phyloP scores from a whole-genome alignment of 2,888 invertebrate genomes.

The Athalia circularis region DNA sequence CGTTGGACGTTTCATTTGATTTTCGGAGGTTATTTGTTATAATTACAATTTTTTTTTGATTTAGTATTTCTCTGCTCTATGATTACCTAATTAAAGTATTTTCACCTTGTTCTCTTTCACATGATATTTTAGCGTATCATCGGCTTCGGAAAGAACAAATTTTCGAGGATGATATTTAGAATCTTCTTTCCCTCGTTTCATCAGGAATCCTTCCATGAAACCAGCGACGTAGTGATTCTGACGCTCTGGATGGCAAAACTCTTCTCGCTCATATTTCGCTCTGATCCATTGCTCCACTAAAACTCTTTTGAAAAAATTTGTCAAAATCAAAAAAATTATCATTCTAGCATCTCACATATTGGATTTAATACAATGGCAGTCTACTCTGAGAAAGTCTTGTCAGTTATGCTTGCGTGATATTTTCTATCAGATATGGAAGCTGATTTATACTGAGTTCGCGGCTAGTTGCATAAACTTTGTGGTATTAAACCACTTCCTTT shows the following conservation, averaged over 20 bases:
- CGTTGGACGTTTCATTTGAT: not conserved
- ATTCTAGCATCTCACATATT: not conserved
- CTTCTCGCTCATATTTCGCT: conserved; percentile 92
- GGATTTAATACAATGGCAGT: not conserved
- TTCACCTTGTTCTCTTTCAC: conserved; percentile 78
- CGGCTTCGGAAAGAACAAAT: conserved; percentile 87
- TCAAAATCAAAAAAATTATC: not conserved
- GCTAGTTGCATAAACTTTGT: conserved; percentile 5
- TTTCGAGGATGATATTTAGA: conserved; percentile 88
- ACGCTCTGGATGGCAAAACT: conserved; percentile 87
- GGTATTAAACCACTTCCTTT: conserved; percentile 35
- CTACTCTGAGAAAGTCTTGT: no score
- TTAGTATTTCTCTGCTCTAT: not conserved
- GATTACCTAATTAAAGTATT: conserved; percentile 51
- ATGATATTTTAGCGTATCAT: conserved; percentile 87
- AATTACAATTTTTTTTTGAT: not conserved
- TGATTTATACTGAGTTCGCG: not conserved
- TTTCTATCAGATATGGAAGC: not conserved
- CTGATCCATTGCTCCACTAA: conserved; percentile 93
- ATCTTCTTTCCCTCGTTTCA: conserved; percentile 93
- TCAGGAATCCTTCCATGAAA: conserved; percentile 89
- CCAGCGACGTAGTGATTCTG: conserved; percentile 86
- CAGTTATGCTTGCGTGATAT: no score
- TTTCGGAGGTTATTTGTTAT: not conserved
- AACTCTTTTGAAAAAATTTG: conserved; percentile 77